Evolutionary conservation across 2,113 vertebrate species (phyloP), one percentile per base, ranked within the genome.

Genomic region (Mus spicilegus): DNA sequence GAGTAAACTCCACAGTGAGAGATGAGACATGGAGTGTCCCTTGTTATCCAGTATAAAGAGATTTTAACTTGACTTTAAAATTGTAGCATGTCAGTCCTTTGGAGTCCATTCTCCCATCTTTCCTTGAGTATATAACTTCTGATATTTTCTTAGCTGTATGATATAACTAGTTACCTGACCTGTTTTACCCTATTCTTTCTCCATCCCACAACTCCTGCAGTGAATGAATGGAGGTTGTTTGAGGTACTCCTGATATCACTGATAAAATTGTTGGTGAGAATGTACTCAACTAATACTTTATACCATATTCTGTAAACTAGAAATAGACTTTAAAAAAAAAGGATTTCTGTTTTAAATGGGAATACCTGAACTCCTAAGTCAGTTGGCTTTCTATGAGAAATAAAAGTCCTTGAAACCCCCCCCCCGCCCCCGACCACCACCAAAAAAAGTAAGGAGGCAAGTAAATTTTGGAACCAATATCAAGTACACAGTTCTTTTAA

Each of bases 341-440:
- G 87, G 82, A 93, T 84, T 96, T 93, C 80, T 96, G 28, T 93
- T 28, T 77, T 96, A 90, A 93, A 56, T 96, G 65, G 58, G 81
- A 96, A 39, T 95, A 81, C 4, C 65, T 90, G 19, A 6, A 93
- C 56, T 77, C 69, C 51, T 76, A 58, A 63, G 58, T 88, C 26
- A 70, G 10, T 77, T 89, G 46, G 56, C 94, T 87, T 69, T 96
- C 76, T 88, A 1, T 91, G 46, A 69, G 67, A 54, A 54, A 54
- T 54, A 89, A 91, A 78, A 90, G 61, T 49, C n/a, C 76, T 77
- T 87, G 54, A 65, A 65, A 86, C 75, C 85, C 82, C 75, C 85
- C 91, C 58, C 51, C 51, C 8, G 1, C 9, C 51, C 51, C 51
- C n/a, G n/a, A n/a, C n/a, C 51, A 1, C 51, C 42, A 42, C n/a